Conservation (phyloP, 2,888 invertebrate genomes). For the Leucozona laternaria region DNA sequence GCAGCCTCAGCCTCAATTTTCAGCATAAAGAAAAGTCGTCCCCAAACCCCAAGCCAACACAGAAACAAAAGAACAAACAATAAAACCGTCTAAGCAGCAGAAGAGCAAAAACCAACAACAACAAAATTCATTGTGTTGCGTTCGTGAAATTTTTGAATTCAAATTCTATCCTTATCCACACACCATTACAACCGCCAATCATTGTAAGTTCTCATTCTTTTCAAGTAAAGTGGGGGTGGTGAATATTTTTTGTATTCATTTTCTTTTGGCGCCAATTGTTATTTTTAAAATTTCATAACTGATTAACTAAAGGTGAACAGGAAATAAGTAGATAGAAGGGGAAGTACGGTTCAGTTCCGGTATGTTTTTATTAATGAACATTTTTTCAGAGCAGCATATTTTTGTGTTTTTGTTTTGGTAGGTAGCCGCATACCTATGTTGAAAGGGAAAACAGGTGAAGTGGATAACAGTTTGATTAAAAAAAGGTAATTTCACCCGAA, state of each 20-base stretch:
- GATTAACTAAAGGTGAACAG: background rate
- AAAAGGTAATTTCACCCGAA: background rate
- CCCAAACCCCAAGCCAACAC: background rate
- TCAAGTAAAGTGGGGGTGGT: conserved; percentile 37
- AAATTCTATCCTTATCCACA: conserved; percentile 58
- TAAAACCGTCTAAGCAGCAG: conserved; percentile 5
- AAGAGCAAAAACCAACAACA: background rate
- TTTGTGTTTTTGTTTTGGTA: background rate
- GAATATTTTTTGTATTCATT: background rate
- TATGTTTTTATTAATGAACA: background rate
- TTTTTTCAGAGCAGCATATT: background rate
- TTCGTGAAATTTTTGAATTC: conserved; percentile 28
- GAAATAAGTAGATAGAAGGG: background rate
- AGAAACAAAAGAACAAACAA: conserved; percentile 3
- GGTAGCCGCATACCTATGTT: no score
- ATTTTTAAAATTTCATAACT: background rate
- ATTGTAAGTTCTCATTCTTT: conserved; percentile 42
- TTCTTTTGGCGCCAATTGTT: conserved; percentile 52
- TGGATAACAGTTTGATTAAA: background rate
- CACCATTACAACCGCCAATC: conserved; percentile 66
- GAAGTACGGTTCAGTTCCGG: background rate
- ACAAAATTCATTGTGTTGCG: conserved; percentile 28
- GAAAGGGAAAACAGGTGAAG: background rate
- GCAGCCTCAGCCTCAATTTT: background rate
- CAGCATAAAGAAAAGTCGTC: background rate